phyloP scores from a whole-genome alignment of 2,797 vertebrate genomes.

The Synaphobranchus kaupii region DNA sequence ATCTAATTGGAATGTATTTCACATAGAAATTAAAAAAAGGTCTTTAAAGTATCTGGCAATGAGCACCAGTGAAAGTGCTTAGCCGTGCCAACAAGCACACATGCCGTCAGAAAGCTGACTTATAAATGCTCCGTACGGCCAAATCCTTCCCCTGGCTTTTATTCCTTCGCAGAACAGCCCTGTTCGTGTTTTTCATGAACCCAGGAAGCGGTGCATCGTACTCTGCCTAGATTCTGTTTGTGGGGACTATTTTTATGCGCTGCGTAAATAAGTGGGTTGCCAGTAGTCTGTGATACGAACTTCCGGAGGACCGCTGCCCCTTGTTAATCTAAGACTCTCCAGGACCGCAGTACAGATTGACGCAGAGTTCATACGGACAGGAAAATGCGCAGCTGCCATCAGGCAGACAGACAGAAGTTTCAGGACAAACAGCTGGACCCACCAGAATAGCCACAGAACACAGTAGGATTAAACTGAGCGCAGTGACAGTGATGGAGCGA shows the following conservation, averaged over 20 bases:
- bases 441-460: neutral
- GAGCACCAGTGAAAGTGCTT: neutral
- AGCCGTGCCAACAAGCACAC: neutral
- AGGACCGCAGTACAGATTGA: neutral
- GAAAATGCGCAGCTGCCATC: neutral
- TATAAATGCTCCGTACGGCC: neutral
- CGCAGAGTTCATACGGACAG: neutral
- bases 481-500: neutral
- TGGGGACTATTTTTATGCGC: neutral
- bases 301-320: neutral
- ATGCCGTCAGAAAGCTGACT: neutral
- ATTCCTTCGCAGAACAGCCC: neutral
- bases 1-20: conserved; percentile 1
- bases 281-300: neutral
- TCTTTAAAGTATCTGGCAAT: conserved; percentile 1
- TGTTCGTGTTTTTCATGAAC: neutral
- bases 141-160: neutral
- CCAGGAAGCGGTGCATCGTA: neutral
- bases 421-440: neutral
- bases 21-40: neutral
- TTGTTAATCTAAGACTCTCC: neutral
- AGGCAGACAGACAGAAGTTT: neutral
- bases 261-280: neutral
- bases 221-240: neutral
- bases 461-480: neutral